phyloP scores from a whole-genome alignment of 2,797 vertebrate genomes.

The Acrossocheilus fasciatus region DNA sequence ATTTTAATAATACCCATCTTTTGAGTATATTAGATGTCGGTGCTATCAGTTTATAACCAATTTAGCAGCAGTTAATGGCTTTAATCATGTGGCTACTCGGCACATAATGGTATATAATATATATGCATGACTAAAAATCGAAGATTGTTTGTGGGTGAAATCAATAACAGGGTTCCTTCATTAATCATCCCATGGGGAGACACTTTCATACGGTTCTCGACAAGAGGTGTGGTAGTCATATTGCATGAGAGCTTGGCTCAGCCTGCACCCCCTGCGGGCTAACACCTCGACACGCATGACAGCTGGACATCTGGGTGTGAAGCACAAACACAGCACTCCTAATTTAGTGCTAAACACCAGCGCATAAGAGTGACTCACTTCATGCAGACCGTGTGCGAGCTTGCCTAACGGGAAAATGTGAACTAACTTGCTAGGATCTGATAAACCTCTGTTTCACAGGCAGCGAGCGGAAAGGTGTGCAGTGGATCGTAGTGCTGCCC shows the following conservation, averaged over 20 bases:
- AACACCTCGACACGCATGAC: slow-evolving; percentile 60
- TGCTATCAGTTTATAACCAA: neutral
- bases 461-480: neutral
- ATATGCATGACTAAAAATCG: neutral
- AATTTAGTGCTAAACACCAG: slow-evolving; percentile 23
- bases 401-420: slow-evolving; percentile 1
- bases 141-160: neutral
- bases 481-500: slow-evolving; percentile 41
- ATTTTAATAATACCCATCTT: neutral
- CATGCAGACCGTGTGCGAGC: slow-evolving; percentile 9
- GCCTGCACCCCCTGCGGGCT: slow-evolving; percentile 49
- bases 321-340: slow-evolving; percentile 39
- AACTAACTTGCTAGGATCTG: slow-evolving; percentile 7
- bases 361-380: slow-evolving; percentile 40
- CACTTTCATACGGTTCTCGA: neutral
- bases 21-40: neutral
- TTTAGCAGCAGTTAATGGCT: neutral
- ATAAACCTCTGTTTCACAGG: slow-evolving; percentile 6
- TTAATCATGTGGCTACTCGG: neutral
- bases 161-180: slow-evolving; percentile 18
- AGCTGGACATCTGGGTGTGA: slow-evolving; percentile 57
- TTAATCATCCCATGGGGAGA: slow-evolving; percentile 3
- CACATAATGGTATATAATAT: neutral
- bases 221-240: slow-evolving; percentile 46
- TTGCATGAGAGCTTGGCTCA: slow-evolving; percentile 34